Percentiles rank a stretch among this genome's conserved stretches.
Conservation (phyloP, 1,140 invertebrate genomes). For the Drosophila guanche region DNA sequence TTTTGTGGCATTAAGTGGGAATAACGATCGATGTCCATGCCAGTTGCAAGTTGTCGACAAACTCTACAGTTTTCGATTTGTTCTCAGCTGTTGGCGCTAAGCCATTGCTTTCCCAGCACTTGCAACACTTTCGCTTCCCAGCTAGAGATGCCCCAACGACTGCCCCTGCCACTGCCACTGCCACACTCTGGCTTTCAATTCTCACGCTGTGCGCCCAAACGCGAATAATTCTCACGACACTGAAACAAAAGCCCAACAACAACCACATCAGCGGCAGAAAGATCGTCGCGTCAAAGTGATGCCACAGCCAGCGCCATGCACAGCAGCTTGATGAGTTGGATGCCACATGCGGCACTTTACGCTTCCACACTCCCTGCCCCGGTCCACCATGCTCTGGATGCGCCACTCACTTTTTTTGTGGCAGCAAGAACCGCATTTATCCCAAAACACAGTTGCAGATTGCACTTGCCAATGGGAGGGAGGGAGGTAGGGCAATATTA, state of each 20-base stretch:
- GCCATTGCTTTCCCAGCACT: conserved; percentile 49
- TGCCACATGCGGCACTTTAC: conserved; percentile 58
- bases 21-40: conserved; percentile 29
- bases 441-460: conserved; percentile 50
- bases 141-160: conserved; percentile 20
- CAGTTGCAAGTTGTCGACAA: conserved; percentile 41
- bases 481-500: not conserved
- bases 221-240: conserved; percentile 79
- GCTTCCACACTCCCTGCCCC: conserved; percentile 22
- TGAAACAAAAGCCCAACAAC: conserved; percentile 52
- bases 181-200: conserved; percentile 54
- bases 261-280: conserved; percentile 20
- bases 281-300: conserved; percentile 46
- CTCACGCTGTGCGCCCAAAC: conserved; percentile 75
- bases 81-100: conserved; percentile 17
- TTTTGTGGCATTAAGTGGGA: too few relatives aligned
- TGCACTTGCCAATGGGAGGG: conserved; percentile 37
- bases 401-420: conserved; percentile 56
- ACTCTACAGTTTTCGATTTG: conserved; percentile 4
- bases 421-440: conserved; percentile 35
- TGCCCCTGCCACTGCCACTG: not conserved
- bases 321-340: conserved; percentile 17
- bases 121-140: conserved; percentile 57
- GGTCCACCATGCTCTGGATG: conserved; percentile 3
- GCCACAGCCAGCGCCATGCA: conserved; percentile 25